Evolutionary conservation across 2,888 invertebrate genomes (phyloP).

Genomic region (Iphiclides podalirius): DNA sequence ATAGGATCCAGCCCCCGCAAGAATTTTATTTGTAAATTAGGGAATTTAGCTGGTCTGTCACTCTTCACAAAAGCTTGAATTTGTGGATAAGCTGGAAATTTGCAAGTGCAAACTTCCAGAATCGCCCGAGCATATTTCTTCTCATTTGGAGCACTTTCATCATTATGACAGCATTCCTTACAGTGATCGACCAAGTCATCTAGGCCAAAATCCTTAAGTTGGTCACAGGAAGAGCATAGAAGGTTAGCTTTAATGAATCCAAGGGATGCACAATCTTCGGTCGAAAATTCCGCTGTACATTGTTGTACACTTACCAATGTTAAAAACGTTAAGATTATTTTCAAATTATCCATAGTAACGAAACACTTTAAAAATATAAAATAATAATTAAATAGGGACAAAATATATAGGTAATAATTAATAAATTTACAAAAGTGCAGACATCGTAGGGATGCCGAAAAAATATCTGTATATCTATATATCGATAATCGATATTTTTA

Average conservation of each 20-base stretch:
- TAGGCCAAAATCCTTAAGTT: conserved; percentile 87
- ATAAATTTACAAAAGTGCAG: too few relatives aligned
- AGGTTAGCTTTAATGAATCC: conserved; percentile 93
- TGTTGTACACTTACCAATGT: conserved; percentile 31
- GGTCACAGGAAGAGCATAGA: conserved; percentile 93
- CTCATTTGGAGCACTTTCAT: conserved; percentile 82
- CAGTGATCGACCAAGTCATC: conserved; percentile 85
- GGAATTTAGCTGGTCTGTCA: conserved; percentile 92
- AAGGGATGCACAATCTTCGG: conserved; percentile 90
- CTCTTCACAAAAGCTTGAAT: conserved; percentile 99
- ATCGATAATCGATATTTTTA: too few relatives aligned
- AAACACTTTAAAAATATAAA: not conserved
- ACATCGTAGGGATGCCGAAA: too few relatives aligned
- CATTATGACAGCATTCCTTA: conserved; percentile 89
- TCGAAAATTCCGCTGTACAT: conserved; percentile 80
- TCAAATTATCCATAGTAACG: conserved; percentile 25
- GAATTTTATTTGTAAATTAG: conserved; percentile 95
- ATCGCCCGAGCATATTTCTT: conserved; percentile 94
- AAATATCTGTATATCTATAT: too few relatives aligned
- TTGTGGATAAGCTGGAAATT: conserved; percentile 98
- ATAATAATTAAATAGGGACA: too few relatives aligned
- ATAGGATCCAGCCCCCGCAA: conserved; percentile 96
- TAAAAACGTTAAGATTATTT: conserved; percentile 27
- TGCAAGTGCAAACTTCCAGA: conserved; percentile 98
- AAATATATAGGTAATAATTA: too few relatives aligned